Conservation (phyloP, 2,113 vertebrate species). For the Micronycteris hirsuta region DNA sequence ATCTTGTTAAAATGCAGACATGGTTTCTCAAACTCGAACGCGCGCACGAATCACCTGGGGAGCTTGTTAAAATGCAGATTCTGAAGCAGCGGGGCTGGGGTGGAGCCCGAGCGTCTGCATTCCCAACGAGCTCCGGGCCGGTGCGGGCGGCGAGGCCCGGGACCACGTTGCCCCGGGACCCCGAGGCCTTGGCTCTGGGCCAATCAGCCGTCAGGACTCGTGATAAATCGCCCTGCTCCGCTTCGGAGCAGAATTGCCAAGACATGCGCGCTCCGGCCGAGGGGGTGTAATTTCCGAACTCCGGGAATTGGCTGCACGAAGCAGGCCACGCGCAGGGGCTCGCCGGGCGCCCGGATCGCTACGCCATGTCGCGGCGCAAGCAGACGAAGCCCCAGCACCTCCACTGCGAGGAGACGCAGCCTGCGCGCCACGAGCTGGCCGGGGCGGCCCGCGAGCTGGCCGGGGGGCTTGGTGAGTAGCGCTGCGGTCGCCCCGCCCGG, state of each 20-base stretch:
- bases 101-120: conserved; percentile 49
- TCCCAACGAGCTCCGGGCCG: neutral
- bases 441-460: neutral
- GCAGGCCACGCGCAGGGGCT: conserved; percentile 85
- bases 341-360: conserved; percentile 85
- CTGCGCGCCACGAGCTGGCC: neutral
- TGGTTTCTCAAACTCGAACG: conserved; percentile 33
- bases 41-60: conserved; percentile 51
- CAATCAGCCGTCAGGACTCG: conserved; percentile 93
- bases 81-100: neutral
- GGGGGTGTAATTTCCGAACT: conserved; percentile 85
- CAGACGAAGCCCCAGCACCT: conserved; percentile 97
- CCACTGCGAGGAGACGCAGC: conserved; percentile 85
- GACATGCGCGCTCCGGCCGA: conserved; percentile 93
- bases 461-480: conserved; percentile 35
- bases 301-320: conserved; percentile 84
- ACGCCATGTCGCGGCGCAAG: conserved; percentile 98
- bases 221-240: conserved; percentile 97
- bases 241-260: conserved; percentile 92
- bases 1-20: conserved; percentile 70
- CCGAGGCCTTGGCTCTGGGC: conserved; percentile 92
- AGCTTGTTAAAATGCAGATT: conserved; percentile 72
- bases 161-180: conserved; percentile 73
- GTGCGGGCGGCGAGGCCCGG: neutral
- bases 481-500: neutral